These are phyloP conservation scores for Patella vulgata DNA, from an alignment of 1,140 invertebrate species.

Conservation along the genomic window DNA sequence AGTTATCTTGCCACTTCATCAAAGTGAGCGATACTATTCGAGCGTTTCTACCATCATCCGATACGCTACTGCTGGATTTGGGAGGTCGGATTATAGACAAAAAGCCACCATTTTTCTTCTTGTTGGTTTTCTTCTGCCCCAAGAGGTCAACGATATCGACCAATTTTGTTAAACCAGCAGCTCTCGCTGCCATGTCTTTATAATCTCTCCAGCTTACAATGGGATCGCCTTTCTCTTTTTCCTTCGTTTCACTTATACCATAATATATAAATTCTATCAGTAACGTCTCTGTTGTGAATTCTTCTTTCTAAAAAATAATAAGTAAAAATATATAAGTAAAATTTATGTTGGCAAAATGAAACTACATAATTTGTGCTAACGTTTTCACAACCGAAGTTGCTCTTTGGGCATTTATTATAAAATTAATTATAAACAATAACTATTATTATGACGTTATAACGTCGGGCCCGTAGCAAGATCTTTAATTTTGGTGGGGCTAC, in stretches of 20 bases:
- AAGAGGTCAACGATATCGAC: background rate
- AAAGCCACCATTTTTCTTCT: background rate
- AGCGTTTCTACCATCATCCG: too few relatives aligned
- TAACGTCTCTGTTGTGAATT: background rate
- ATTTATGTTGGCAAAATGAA: background rate
- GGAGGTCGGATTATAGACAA: constrained; percentile 1
- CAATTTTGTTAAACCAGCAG: background rate
- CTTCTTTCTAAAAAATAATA: background rate
- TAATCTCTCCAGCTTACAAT: background rate
- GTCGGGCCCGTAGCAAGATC: too few relatives aligned
- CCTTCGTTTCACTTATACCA: background rate
- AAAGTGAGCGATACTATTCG: too few relatives aligned
- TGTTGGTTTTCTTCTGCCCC: background rate
- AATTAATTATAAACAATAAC: too few relatives aligned
- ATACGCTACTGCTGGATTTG: background rate
- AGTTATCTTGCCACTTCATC: too few relatives aligned
- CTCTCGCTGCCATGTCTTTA: background rate
- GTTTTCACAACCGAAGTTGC: too few relatives aligned
- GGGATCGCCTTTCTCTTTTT: background rate
- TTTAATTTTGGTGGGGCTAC: too few relatives aligned
- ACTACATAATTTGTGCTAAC: too few relatives aligned
- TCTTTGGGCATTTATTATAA: too few relatives aligned
- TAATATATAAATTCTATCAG: constrained; percentile 7
- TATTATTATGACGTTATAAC: background rate
- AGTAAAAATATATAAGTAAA: background rate